A percentile compares a stretch with the other conserved stretches of the same genome.
These are phyloP conservation scores for Cerastoderma edule DNA, from an alignment of 2,888 invertebrate species.

Conservation along the genomic window DNA sequence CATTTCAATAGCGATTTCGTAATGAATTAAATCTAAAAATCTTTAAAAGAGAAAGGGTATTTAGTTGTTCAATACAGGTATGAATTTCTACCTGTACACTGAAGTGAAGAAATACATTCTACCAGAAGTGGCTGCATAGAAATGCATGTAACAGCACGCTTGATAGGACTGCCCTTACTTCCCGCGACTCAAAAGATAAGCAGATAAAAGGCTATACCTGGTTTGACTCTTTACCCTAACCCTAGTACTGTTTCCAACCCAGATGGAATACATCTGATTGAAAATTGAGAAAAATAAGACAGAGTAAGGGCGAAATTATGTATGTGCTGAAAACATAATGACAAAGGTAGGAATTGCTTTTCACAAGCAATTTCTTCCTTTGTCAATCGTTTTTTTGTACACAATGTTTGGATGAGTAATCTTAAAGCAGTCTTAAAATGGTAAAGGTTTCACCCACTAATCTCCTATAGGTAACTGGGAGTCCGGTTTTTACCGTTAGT, in stretches of 20 bases:
- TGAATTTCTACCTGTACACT: background rate
- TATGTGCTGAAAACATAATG: no score
- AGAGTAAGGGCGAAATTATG: no score
- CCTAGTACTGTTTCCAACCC: no score
- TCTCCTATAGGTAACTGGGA: conserved; percentile 18
- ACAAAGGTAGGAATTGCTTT: no score
- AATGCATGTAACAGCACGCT: conserved; percentile 62
- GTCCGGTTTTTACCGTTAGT: conserved; percentile 35
- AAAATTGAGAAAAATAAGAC: no score
- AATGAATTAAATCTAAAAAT: no score
- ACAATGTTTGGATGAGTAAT: background rate
- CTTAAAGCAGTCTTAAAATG: background rate
- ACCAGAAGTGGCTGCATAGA: conserved; percentile 6
- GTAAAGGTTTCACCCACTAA: conserved; percentile 11
- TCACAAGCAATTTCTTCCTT: no score
- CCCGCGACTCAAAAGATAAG: conserved; percentile 69
- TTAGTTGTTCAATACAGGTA: conserved; percentile 8
- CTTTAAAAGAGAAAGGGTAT: no score
- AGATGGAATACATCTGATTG: no score
- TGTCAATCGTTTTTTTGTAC: no score
- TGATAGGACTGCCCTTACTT: conserved; percentile 56
- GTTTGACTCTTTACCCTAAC: conserved; percentile 42
- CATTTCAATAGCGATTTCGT: no score
- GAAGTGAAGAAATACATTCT: background rate
- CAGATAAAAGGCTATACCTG: conserved; percentile 53